Base-by-base conservation (phyloP, 1,140 invertebrate genomes). In the Eubasilissa regina region DNA sequence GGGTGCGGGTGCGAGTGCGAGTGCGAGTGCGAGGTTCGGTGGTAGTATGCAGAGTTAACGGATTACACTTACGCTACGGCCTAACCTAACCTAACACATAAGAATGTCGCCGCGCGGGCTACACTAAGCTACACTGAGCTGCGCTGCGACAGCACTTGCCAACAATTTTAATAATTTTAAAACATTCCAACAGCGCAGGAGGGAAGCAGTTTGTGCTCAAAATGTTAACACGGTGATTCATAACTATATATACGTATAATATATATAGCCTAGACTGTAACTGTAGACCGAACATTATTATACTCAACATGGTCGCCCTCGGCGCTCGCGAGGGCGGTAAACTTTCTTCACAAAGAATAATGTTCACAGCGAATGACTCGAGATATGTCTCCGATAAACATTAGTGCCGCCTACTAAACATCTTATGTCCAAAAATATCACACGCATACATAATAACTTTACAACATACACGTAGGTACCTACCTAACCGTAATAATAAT, bases 171-270 rank as follows among this genome's bases (percentile, higher is more conserved):
- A 64, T 43, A 35, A 43, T 64, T 64, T 64, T 25, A 64, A 45
- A 47, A 25, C 47, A 15, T 73, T 35, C 48, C 11, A 55, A 73
- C 51, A 51, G 68, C 68, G 73, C 47, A 53, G 80, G 76, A 78
- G 72, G 80, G 70, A 81, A 80, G 75, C 68, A 56, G 47, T 81
- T 77, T 78, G 80, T 81, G 80, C 80, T 81, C 70, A 78, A 81
- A 73, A 78, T 81, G 64, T 78, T 78, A 81, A 81, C 80, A 81
- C 76, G 55, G 80, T 81, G 80, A 78, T 74, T 72, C 45, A 72
- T 75, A 47, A 75, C 58, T 68, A 78, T 75, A 78, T 78, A 78
- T 81, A 81, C 60, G 60, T 58, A 78, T 78, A 81, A 75, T 75
- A 81, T 78, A 81, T 78, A 81, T 78, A 77, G 68, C 43, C 68